phyloP scores from a whole-genome alignment of 2,113 vertebrate species.

The Gallinago paraguaiae region DNA sequence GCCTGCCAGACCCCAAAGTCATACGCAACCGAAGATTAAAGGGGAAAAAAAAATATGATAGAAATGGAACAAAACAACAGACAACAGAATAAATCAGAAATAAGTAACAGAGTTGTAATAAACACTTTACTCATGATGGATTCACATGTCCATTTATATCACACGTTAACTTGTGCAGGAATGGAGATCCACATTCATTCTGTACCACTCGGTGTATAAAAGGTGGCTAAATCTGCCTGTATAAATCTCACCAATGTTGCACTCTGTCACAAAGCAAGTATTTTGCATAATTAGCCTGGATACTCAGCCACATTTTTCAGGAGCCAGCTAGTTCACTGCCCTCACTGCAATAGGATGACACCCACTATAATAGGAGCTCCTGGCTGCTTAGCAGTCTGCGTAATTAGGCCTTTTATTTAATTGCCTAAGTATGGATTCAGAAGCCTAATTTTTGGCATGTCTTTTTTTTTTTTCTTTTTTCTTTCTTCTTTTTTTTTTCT shows the following conservation, averaged over 20 bases:
- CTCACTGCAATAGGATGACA: slow-evolving; percentile 21
- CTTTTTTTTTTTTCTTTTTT: too few relatives aligned
- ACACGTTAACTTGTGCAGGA: neutral
- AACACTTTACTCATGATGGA: neutral
- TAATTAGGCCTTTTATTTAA: slow-evolving; percentile 42
- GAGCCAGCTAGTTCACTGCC: slow-evolving; percentile 30
- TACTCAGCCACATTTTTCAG: slow-evolving; percentile 24
- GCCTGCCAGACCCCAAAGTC: neutral
- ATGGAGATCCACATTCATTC: neutral
- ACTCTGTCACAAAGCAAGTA: slow-evolving; percentile 12
- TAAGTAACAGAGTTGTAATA: neutral
- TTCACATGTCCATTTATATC: neutral
- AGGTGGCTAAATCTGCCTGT: neutral
- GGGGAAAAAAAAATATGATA: neutral
- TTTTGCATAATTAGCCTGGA: slow-evolving; percentile 50
- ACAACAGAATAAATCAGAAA: neutral
- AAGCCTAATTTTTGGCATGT: slow-evolving; percentile 13
- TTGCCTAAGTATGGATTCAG: slow-evolving; percentile 6
- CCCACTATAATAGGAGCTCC: neutral
- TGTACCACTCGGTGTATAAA: neutral
- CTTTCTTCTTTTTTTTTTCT: too few relatives aligned
- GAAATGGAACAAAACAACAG: neutral
- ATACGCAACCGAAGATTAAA: neutral
- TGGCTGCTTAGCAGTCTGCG: neutral
- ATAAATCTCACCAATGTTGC: slow-evolving; percentile 26